These are phyloP conservation scores for Phyto melanocephala DNA, from an alignment of 2,888 invertebrate genomes.

Conservation along the genomic window DNA sequence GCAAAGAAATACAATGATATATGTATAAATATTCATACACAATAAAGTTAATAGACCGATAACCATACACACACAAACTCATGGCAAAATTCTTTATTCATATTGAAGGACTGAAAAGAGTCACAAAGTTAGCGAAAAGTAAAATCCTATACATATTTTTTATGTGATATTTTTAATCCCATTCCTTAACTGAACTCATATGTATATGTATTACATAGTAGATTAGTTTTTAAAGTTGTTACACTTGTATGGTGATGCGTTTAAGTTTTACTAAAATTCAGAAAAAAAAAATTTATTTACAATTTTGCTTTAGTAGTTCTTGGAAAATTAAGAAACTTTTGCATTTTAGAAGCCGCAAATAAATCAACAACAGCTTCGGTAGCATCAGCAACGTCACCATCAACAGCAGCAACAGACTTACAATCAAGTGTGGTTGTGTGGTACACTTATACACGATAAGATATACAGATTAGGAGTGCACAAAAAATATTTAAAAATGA, in stretches of 20 bases:
- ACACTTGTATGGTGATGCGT: neutral
- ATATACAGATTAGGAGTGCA: too few species aligned
- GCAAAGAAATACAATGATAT: neutral
- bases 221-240: too few species aligned
- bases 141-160: too few species aligned
- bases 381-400: neutral
- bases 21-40: neutral
- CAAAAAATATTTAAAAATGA: too few species aligned
- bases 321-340: conserved; percentile 48
- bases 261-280: neutral
- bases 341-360: conserved; percentile 31
- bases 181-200: neutral
- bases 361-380: conserved; percentile 38
- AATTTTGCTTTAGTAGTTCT: neutral
- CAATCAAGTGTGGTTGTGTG: neutral
- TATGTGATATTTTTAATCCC: too few species aligned
- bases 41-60: neutral
- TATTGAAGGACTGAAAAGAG: neutral
- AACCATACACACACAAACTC: neutral
- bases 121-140: too few species aligned
- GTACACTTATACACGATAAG: too few species aligned
- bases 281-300: neutral
- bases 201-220: too few species aligned
- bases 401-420: conserved; percentile 4
- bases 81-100: neutral